Evolutionary conservation across 2,113 vertebrate genomes (phyloP), one percentile per base, ranked within the genome.

Genomic region (Heloderma charlesbogerti): DNA sequence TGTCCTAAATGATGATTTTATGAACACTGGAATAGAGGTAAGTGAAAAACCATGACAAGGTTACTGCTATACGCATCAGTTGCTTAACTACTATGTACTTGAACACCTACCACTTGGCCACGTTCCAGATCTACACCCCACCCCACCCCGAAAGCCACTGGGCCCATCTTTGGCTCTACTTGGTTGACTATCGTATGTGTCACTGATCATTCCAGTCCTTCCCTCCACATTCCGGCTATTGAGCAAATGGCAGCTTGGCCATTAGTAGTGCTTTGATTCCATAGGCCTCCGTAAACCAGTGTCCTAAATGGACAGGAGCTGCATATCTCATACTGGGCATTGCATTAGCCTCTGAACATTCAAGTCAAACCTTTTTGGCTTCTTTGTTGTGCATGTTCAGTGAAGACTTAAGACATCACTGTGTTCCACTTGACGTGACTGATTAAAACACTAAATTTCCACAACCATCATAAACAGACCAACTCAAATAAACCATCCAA

Each of bases 71-170:
- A 66, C 7, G n/a, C 25, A 63, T 1, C 71, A 37, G 48, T 60
- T 89, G 6, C 29, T 75, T 63, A 34, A 84, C 27, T n/a, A 13
- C 27, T 13, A 27, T 20, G 34, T 74, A 81, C 48, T 90, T 18
- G 34, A 91, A 37, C 5, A 16, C 40, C 51, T 63, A 48, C 72
- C 0, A 20, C 12, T 66, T 0, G 16, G 74, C 45, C 81, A 72
- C 20, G 6, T 48, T 60, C 54, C 71, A 37, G 15, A 18, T 54
- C 57, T n/a, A n/a, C n/a, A n/a, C n/a, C n/a, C n/a, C 57, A 27
- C 43, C 0, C 0, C 1, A 0, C 0, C 1, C 34, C 4, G 13
- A 86, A 51, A 83, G 20, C 78, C n/a, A 15, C 2, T 43, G 31
- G 8, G 1, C 15, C 40, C 45, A 51, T 20, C 0, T 84, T 29